Conservation (phyloP, 2,113 vertebrate genomes). For the Salvator merianae region DNA sequence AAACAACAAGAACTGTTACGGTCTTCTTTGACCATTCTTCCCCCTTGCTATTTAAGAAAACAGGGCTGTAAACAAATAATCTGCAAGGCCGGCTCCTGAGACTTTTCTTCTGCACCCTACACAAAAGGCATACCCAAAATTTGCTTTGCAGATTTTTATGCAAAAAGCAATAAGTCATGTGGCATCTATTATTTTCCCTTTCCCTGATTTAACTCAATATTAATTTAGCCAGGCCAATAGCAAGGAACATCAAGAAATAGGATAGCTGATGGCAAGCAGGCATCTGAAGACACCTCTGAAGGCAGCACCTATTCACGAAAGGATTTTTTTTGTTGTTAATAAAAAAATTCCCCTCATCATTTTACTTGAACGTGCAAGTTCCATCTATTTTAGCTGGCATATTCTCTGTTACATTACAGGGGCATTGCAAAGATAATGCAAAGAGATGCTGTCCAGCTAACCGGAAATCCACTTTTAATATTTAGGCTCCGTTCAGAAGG, state of each 20-base stretch:
- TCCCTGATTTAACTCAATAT: conserved; percentile 53
- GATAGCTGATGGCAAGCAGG: background rate
- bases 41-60: conserved; percentile 8
- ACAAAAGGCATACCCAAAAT: conserved; percentile 37
- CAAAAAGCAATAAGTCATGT: conserved; percentile 57
- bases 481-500: no score
- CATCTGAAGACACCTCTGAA: no score
- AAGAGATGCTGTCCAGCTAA: background rate
- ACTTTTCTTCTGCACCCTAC: background rate
- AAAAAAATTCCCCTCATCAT: no score
- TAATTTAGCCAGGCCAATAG: conserved; percentile 28
- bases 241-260: background rate
- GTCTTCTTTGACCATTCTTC: background rate
- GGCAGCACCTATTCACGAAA: background rate
- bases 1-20: conserved; percentile 49
- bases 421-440: background rate
- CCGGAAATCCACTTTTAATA: background rate
- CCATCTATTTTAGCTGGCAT: background rate
- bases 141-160: conserved; percentile 47
- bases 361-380: background rate
- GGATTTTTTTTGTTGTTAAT: background rate
- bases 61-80: conserved; percentile 31
- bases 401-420: background rate
- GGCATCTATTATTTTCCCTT: conserved; percentile 53
- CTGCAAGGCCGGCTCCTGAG: conserved; percentile 34